Evolutionary conservation across 2,797 vertebrate genomes (phyloP), one percentile per base, ranked within the genome.

Genomic region (Taenioides sp.): DNA sequence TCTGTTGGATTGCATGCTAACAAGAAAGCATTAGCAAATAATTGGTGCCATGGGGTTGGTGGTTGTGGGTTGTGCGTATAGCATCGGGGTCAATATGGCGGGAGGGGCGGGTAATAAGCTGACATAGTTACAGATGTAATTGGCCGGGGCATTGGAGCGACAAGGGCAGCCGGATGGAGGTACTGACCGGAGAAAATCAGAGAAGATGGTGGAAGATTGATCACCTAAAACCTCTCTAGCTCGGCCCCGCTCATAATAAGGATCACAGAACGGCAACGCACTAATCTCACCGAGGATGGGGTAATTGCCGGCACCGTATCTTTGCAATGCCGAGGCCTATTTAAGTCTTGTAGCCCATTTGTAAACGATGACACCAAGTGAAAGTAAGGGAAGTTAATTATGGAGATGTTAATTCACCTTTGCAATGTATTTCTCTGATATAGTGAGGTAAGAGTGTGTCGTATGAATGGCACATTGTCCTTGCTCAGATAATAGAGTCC

Each of bases 171-270:
- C 74, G 87, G 87, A 90, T 91, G 83, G 89, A 90, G 79, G 88
- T 87, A 72, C 78, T 93, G 92, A 93, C 92, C 90, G 85, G 90
- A 86, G 81, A 86, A 91, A 93, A 94, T 93, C 88, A 90, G 89
- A 92, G 87, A 86, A 88, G 85, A 91, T 87, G 87, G 88, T 91
- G 85, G 74, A 90, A 92, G 91, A 93, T 92, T 92, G 91, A 94
- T 93, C 88, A 89, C 82, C 52, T 76, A 86, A 88, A 90, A 86
- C 79, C 80, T 77, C 83, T 87, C 80, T 71, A 76, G n/a, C 78
- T 72, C 78, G 82, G 72, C 80, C 80, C 70, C 20, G 28, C 76
- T 87, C 81, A 80, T 86, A 87, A 90, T 87, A 85, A 81, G 84
- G 85, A 88, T 90, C 90, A 90, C 60, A 78, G 73, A 69, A 71